A percentile compares a stretch with the other conserved stretches of the same genome.
These are phyloP conservation scores for Centrocercus urophasianus DNA, from an alignment of 2,113 vertebrate genomes.

Conservation along the genomic window DNA sequence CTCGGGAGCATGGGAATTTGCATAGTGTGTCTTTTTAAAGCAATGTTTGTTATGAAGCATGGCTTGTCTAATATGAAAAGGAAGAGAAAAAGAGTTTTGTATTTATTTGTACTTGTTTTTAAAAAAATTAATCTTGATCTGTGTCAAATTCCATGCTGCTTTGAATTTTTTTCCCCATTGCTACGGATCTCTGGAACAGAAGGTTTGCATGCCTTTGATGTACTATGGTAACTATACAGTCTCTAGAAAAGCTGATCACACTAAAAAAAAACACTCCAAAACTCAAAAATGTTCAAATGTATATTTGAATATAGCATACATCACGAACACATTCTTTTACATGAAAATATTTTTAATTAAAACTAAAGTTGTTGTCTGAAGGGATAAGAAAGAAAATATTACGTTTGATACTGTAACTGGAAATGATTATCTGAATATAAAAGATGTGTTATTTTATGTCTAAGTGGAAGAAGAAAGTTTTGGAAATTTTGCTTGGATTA, in stretches of 20 bases:
- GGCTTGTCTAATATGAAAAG: neutral
- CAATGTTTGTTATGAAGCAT: constrained; percentile 16
- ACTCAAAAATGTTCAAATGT: neutral
- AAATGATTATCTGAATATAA: neutral
- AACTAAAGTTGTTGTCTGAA: neutral
- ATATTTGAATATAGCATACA: neutral
- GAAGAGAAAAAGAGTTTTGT: neutral
- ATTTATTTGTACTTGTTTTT: constrained; percentile 33
- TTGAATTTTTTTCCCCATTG: neutral
- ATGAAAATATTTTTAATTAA: neutral
- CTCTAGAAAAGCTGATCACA: constrained; percentile 6
- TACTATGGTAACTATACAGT: neutral
- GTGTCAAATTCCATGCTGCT: neutral
- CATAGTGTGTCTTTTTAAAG: neutral
- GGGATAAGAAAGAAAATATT: neutral
- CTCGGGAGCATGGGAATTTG: constrained; percentile 16
- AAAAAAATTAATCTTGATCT: neutral
- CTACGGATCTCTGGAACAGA: neutral
- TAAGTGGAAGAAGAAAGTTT: neutral
- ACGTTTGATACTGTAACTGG: neutral
- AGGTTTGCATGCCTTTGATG: neutral
- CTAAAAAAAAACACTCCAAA: neutral
- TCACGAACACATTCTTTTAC: neutral
- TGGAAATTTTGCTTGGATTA: neutral
- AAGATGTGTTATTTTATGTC: neutral